Conservation (phyloP, 2,797 vertebrate species). For the Esox lucius region DNA sequence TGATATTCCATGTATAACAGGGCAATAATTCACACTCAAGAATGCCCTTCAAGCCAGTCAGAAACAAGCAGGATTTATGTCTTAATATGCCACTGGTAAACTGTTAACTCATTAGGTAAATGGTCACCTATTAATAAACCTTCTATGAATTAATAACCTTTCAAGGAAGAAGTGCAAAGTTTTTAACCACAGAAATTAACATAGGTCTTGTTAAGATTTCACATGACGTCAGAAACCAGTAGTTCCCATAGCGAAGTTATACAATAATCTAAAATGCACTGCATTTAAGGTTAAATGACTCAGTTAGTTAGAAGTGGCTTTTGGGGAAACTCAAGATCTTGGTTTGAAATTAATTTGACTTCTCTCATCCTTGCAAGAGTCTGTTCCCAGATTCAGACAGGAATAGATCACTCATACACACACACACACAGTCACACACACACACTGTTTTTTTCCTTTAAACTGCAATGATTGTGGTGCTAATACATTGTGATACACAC, state of each 20-base stretch:
- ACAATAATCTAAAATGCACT: neutral
- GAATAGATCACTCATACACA: neutral
- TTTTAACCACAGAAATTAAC: neutral
- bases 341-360: neutral
- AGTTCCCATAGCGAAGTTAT: neutral
- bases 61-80: no score
- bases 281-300: neutral
- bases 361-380: neutral
- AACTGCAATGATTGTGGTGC: constrained; percentile 1
- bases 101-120: neutral
- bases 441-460: neutral
- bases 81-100: neutral
- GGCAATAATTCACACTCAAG: no score
- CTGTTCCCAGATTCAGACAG: neutral
- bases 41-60: no score
- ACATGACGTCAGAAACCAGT: neutral
- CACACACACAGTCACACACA: neutral
- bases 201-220: neutral
- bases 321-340: neutral
- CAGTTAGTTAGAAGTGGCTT: neutral
- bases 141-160: neutral
- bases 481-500: neutral
- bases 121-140: no score
- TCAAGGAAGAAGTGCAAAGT: neutral
- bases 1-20: no score